Percentiles rank a stretch among this genome's conserved stretches.
phyloP scores from a whole-genome alignment of 2,797 vertebrate species.

The Etheostoma nigrum region DNA sequence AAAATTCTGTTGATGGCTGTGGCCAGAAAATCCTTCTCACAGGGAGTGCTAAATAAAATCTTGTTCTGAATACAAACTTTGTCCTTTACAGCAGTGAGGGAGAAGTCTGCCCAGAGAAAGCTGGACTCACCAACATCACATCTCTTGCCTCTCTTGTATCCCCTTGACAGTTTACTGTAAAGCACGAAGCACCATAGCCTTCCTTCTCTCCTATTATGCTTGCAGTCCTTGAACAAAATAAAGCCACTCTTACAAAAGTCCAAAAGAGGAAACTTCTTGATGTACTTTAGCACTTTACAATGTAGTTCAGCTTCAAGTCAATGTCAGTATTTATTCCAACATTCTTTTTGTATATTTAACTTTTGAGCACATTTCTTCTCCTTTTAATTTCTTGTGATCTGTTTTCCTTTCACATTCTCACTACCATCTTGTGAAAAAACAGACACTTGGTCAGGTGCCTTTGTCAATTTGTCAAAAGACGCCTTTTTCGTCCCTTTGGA shows the following conservation, averaged over 20 bases:
- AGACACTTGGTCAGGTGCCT: too few species aligned
- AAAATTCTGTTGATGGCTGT: conserved; percentile 8
- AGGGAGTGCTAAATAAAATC: neutral
- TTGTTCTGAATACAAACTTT: neutral
- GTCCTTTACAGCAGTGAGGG: neutral
- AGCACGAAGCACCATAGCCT: conserved; percentile 5
- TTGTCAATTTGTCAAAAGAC: too few species aligned
- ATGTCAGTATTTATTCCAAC: neutral
- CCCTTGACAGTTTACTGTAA: conserved; percentile 3
- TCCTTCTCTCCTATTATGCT: neutral
- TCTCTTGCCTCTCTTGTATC: conserved; percentile 8
- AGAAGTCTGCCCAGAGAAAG: neutral
- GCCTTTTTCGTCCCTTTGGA: too few species aligned
- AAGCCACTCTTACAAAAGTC: conserved; percentile 4
- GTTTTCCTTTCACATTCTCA: neutral
- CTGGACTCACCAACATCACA: neutral
- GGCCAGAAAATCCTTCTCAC: conserved; percentile 7
- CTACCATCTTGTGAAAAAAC: too few species aligned
- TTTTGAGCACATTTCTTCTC: neutral
- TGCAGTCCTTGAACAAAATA: neutral
- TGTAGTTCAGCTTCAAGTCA: conserved; percentile 3
- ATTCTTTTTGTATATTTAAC: neutral
- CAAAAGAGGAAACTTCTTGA: conserved; percentile 12
- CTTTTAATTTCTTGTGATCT: neutral
- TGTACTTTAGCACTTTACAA: neutral